These are phyloP conservation scores for Aethina tumida DNA, from an alignment of 1,140 invertebrate genomes.

Conservation along the genomic window DNA sequence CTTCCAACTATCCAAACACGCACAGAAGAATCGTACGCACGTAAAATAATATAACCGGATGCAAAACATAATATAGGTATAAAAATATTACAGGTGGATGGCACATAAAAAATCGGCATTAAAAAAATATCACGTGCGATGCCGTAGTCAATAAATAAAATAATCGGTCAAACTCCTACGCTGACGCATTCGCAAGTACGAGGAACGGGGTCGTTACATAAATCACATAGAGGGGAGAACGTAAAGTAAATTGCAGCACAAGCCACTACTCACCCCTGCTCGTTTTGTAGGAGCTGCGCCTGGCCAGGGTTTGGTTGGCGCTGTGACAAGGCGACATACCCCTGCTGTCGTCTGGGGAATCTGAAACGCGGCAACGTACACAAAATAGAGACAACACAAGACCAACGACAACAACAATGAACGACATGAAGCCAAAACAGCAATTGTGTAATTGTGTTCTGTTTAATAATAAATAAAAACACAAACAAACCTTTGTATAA, in stretches of 20 bases:
- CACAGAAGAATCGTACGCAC: too few relatives aligned
- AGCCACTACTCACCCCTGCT: slow-evolving; percentile 59
- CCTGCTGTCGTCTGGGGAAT: slow-evolving; percentile 71
- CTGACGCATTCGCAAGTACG: too few relatives aligned
- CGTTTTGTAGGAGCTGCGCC: slow-evolving; percentile 76
- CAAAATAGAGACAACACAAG: slow-evolving; percentile 8
- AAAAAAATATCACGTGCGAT: too few relatives aligned
- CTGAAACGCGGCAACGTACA: slow-evolving; percentile 41
- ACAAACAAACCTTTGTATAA: slow-evolving; percentile 45
- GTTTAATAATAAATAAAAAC: slow-evolving; percentile 17
- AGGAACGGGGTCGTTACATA: background rate
- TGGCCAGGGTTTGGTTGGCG: slow-evolving; percentile 53
- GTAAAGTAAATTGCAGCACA: too few relatives aligned
- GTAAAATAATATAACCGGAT: too few relatives aligned
- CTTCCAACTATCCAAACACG: too few relatives aligned
- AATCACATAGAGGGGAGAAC: too few relatives aligned
- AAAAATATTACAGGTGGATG: too few relatives aligned
- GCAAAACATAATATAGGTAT: too few relatives aligned
- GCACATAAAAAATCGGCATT: too few relatives aligned
- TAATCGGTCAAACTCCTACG: too few relatives aligned
- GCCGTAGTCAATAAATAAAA: too few relatives aligned
- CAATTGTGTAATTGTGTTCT: background rate
- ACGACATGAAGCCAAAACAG: slow-evolving; percentile 1
- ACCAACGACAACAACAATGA: slow-evolving; percentile 2
- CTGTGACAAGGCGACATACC: slow-evolving; percentile 61